Percentiles rank a stretch among this genome's conserved stretches.
These are phyloP conservation scores for Crocodylus rhombifer DNA, from an alignment of 2,797 vertebrate genomes.

Conservation along the genomic window DNA sequence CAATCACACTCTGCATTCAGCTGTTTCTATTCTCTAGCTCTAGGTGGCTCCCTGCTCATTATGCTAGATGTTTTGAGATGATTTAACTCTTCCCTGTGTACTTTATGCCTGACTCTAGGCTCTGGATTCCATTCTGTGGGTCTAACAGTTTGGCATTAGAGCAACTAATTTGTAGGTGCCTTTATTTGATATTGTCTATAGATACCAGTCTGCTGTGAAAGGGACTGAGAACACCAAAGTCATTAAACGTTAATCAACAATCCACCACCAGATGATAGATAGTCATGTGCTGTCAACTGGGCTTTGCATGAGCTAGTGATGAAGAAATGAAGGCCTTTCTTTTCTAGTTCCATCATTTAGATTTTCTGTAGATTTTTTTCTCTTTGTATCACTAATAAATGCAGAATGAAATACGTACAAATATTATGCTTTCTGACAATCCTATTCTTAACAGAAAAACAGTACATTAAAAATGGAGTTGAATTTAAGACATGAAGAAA, in stretches of 20 bases:
- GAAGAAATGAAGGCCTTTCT: neutral
- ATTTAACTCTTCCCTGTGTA: neutral
- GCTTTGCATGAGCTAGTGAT: neutral
- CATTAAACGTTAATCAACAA: neutral
- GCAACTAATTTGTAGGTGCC: neutral
- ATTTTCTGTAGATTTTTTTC: conserved; percentile 14
- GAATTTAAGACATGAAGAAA: conserved; percentile 62
- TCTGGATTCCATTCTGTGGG: neutral
- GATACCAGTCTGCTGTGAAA: conserved; percentile 19
- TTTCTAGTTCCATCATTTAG: conserved; percentile 19
- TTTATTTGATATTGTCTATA: neutral
- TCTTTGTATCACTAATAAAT: neutral
- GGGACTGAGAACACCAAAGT: conserved; percentile 9
- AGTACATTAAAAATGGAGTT: conserved; percentile 23
- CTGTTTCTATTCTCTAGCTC: neutral
- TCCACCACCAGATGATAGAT: neutral
- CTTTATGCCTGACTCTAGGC: neutral
- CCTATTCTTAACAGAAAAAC: conserved; percentile 41
- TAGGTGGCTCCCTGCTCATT: neutral
- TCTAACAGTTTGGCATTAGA: neutral
- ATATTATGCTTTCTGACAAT: conserved; percentile 28
- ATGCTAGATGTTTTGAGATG: neutral
- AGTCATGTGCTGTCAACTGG: neutral
- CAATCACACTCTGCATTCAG: neutral
- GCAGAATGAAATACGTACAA: conserved; percentile 17